These are phyloP conservation scores for Saturnia japonica DNA, from an alignment of 2,888 invertebrate species.

Conservation along the genomic window DNA sequence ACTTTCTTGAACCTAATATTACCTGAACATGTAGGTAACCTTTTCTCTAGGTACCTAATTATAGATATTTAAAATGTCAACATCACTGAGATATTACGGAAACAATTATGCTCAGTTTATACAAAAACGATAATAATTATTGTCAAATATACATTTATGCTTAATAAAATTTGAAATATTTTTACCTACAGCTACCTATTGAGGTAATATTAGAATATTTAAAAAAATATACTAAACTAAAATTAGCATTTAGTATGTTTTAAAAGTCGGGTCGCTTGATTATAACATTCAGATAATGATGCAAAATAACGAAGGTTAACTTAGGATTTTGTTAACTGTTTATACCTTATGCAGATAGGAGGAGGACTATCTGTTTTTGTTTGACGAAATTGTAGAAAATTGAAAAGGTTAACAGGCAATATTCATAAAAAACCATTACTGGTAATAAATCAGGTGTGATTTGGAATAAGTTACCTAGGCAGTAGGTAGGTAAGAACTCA, in stretches of 20 bases:
- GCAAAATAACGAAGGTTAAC: neutral
- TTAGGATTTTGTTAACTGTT: neutral
- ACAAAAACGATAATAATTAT: neutral
- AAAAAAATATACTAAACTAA: neutral
- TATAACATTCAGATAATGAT: neutral
- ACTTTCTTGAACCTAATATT: neutral
- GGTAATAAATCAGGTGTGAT: neutral
- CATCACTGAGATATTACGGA: neutral
- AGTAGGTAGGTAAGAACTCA: neutral
- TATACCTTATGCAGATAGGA: neutral
- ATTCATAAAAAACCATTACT: too few relatives aligned
- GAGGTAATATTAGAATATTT: too few relatives aligned
- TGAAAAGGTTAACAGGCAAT: too few relatives aligned
- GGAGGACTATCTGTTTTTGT: too few relatives aligned
- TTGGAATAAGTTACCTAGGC: neutral
- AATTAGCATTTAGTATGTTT: neutral
- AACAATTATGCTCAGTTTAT: slow-evolving; percentile 1
- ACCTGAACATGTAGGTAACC: neutral
- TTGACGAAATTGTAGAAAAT: too few relatives aligned
- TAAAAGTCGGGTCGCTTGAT: neutral
- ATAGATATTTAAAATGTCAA: neutral
- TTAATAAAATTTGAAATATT: neutral
- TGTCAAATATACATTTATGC: neutral
- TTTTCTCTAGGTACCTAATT: neutral
- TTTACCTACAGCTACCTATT: neutral